Evolutionary conservation across 1,140 invertebrate species (phyloP).

Genomic region (Tribolium madens): DNA sequence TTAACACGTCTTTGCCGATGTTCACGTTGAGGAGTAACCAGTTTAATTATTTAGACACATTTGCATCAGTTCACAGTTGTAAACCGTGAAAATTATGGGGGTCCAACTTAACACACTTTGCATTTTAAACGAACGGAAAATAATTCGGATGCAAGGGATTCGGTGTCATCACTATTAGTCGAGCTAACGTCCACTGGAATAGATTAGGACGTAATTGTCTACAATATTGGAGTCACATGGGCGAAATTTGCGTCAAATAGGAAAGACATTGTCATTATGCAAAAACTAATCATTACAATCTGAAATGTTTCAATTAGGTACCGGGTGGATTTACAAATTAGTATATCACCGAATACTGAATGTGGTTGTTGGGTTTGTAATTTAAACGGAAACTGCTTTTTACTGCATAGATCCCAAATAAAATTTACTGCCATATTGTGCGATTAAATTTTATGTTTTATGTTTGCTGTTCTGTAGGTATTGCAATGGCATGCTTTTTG

Average conservation of each 20-base stretch:
- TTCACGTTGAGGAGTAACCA: background rate
- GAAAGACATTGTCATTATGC: background rate
- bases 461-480: background rate
- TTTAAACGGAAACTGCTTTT: background rate
- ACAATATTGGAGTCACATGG: background rate
- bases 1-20: background rate
- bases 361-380: background rate
- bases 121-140: slow-evolving; percentile 15
- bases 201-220: background rate
- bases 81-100: slow-evolving; percentile 14
- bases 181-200: background rate
- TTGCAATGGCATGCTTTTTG: no score
- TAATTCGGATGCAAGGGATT: slow-evolving; percentile 10
- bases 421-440: background rate
- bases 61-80: slow-evolving; percentile 9
- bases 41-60: slow-evolving; percentile 8
- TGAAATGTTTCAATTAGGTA: background rate
- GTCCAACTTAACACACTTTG: slow-evolving; percentile 18
- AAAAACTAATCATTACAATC: background rate
- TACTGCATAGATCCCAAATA: background rate
- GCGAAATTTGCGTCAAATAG: background rate
- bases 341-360: background rate
- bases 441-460: background rate
- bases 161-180: background rate
- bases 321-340: background rate